Percentiles rank a stretch among this genome's conserved stretches.
Evolutionary conservation across 2,113 vertebrate genomes (phyloP).

Genomic region (Stigmatopora argus): DNA sequence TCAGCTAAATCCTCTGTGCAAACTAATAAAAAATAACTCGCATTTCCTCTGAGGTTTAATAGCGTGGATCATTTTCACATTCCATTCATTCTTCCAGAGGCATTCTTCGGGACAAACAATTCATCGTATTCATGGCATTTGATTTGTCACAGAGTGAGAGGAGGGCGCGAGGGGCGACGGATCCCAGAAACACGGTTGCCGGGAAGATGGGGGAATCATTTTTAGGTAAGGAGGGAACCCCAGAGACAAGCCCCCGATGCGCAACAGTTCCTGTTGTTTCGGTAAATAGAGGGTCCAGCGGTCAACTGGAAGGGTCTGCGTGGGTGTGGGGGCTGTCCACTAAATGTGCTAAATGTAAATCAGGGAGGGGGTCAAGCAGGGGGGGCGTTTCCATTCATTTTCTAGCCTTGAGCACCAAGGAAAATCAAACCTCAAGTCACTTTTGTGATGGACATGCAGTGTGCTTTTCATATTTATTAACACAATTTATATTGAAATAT

Average conservation of each 20-base stretch:
- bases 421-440: no score
- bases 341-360: no score
- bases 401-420: no score
- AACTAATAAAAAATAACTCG: neutral
- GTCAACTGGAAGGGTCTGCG: constrained; percentile 7
- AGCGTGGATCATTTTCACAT: neutral
- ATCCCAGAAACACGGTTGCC: constrained; percentile 14
- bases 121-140: neutral
- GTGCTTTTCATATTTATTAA: no score
- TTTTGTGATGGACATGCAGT: no score
- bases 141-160: neutral
- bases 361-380: no score
- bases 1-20: neutral
- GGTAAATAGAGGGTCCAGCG: constrained; percentile 59
- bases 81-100: neutral
- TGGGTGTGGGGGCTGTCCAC: constrained; percentile 21
- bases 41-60: neutral
- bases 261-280: constrained; percentile 52
- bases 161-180: constrained; percentile 2
- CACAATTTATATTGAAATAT: no score
- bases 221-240: neutral
- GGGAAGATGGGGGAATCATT: constrained; percentile 10
- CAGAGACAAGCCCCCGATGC: constrained; percentile 1
- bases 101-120: neutral
- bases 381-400: no score